Percentiles rank a stretch among this genome's conserved stretches.
phyloP scores from a whole-genome alignment of 2,113 vertebrate genomes.

The Cacatua alba region DNA sequence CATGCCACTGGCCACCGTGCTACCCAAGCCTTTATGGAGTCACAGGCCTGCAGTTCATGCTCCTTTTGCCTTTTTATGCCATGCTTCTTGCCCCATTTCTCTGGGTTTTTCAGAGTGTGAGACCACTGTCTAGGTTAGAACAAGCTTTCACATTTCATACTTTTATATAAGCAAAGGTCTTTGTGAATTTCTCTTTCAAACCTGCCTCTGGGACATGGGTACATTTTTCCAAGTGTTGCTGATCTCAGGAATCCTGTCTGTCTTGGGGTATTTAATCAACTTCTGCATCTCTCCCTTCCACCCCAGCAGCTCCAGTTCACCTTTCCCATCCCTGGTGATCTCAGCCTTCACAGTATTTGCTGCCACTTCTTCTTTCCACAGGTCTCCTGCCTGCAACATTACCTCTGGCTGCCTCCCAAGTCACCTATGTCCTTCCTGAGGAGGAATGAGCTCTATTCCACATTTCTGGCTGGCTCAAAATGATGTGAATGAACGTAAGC shows the following conservation, averaged over 20 bases:
- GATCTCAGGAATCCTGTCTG: not conserved
- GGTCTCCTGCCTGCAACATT: not conserved
- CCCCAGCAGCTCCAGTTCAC: not conserved
- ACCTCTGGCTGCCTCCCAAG: not conserved
- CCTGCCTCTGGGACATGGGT: not conserved
- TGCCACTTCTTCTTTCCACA: not conserved
- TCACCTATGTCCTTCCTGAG: not conserved
- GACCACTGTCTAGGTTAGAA: not conserved
- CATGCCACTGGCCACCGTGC: fast-evolving
- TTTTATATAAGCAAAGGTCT: not conserved
- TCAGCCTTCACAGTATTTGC: not conserved
- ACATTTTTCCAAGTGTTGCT: not conserved
- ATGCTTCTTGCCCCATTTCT: not conserved
- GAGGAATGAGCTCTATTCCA: not conserved
- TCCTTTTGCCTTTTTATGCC: not conserved
- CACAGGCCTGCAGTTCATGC: fast-evolving
- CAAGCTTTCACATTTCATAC: not conserved
- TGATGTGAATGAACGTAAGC: fast-evolving
- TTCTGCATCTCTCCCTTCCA: not conserved
- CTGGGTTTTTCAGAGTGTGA: not conserved
- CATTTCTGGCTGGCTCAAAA: not conserved
- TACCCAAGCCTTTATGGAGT: not conserved
- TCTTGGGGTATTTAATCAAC: not conserved
- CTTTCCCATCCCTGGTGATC: not conserved
- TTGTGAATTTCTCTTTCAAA: not conserved